Percentiles rank a stretch among this genome's conserved stretches.
These are phyloP conservation scores for Paedocypris micromegethes DNA, from an alignment of 2,797 vertebrate genomes.

Conservation along the genomic window DNA sequence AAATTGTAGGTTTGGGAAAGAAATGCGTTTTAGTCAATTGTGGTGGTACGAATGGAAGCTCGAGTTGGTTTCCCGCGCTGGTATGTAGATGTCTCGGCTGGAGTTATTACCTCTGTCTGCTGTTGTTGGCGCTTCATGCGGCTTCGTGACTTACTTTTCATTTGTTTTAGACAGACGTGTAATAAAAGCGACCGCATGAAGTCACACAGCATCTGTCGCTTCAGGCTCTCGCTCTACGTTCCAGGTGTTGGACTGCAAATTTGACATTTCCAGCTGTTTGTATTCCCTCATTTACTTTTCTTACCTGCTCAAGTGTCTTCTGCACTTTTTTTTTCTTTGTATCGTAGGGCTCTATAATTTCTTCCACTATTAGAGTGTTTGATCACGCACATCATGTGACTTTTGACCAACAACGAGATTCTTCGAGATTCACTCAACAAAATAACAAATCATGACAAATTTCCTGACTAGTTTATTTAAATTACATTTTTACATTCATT, in stretches of 20 bases:
- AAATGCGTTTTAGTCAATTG: conserved; percentile 17
- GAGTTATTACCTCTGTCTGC: conserved; percentile 21
- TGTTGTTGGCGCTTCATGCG: conserved; percentile 2
- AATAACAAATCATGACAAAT: too few relatives aligned
- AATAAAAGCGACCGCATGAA: neutral
- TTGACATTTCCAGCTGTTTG: neutral
- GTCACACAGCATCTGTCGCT: conserved; percentile 2
- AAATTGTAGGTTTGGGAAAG: conserved; percentile 24
- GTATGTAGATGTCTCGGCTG: conserved; percentile 5
- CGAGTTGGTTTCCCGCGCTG: too few relatives aligned
- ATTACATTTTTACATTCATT: too few relatives aligned
- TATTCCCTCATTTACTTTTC: too few relatives aligned
- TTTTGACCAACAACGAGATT: too few relatives aligned
- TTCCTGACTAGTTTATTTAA: too few relatives aligned
- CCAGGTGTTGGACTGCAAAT: conserved; percentile 3
- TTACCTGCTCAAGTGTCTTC: too few relatives aligned
- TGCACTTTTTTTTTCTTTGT: neutral
- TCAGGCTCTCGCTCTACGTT: neutral
- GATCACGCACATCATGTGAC: too few relatives aligned
- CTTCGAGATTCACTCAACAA: too few relatives aligned
- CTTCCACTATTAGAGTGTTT: too few relatives aligned
- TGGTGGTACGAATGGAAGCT: conserved; percentile 12
- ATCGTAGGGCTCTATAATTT: too few relatives aligned
- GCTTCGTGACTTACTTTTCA: neutral
- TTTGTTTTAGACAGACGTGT: neutral